These are phyloP conservation scores for Papilio polytes DNA, from an alignment of 1,140 invertebrate genomes.

Conservation along the genomic window DNA sequence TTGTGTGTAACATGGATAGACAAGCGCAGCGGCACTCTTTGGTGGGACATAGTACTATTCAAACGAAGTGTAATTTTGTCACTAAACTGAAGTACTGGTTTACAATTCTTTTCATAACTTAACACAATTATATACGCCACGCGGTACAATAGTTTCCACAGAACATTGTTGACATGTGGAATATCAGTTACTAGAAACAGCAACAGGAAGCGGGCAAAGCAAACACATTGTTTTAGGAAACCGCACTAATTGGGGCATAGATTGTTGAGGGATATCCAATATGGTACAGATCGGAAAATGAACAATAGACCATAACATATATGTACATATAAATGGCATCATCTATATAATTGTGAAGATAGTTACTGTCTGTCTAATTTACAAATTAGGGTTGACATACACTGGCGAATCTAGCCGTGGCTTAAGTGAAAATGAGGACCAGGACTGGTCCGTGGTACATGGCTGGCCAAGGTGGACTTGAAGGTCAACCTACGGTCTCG, in stretches of 20 bases:
- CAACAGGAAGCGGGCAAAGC: background rate
- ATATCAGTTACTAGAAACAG: background rate
- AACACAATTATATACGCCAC: background rate
- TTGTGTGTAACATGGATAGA: background rate
- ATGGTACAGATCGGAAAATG: background rate
- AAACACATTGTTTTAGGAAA: constrained; percentile 6
- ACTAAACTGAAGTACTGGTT: background rate
- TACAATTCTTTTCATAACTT: background rate
- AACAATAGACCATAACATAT: background rate
- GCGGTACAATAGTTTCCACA: background rate
- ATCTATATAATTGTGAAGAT: too few relatives aligned
- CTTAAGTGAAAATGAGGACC: too few relatives aligned
- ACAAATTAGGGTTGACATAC: too few relatives aligned
- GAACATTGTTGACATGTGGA: background rate
- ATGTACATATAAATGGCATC: background rate
- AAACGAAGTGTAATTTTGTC: background rate
- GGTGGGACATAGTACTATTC: background rate
- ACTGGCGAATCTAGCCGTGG: too few relatives aligned
- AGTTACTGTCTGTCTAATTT: too few relatives aligned
- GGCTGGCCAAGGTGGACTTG: too few relatives aligned
- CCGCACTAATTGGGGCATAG: background rate
- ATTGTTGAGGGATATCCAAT: background rate
- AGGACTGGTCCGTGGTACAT: too few relatives aligned
- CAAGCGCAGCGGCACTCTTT: background rate
- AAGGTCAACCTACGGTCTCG: too few relatives aligned